Evolutionary conservation across 1,140 invertebrate species (phyloP), one percentile per base, ranked within the genome.

Genomic region (Riptortus pedestris): DNA sequence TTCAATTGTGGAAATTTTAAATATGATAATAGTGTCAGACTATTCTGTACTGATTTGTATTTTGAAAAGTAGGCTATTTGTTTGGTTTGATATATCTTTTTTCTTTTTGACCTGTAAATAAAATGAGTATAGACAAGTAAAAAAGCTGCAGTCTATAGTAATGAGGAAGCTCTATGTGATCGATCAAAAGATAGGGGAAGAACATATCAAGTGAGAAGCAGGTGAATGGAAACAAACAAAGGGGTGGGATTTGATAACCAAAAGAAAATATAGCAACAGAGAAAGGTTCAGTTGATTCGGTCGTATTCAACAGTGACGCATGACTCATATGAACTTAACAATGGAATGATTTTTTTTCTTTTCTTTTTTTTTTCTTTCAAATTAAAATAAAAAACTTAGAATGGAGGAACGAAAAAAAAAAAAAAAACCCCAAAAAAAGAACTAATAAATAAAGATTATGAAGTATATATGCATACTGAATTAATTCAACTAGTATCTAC

Each of bases 31-130:
- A 68, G 67, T 68, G 52, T 67, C 60, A 60, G 61, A 67, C 68
- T 69, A 69, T 67, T 67, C 61, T 64, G 66, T 66, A 69, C 66
- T 65, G 67, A 68, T 66, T 62, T 48, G 59, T 68, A 57, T 55
- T 55, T 55, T 55, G 51, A 55, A 55, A 55, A 55, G 62, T 55
- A 55, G 51, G 51, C 51, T 55, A 55, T 55, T 55, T 55, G 51
- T 55, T 24, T 55, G 51, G 51, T 55, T 55, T 55, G 24, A 24
- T 38, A 38, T 38, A 14, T 7, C 14, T 38, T 38, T n/a, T 38
- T 24, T 26, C 24, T 24, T 55, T 55, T 55, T 55, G 18, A 24
- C 51, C 51, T 55, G 51, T 55, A 55, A 55, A 55, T 55, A 55
- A 55, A 55, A 55, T 20, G 45, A 55, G 9, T 55, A 24, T 26